A percentile compares a stretch with the other conserved stretches of the same genome.
phyloP scores from a whole-genome alignment of 2,797 vertebrate genomes.

The Megalops cyprinoides region DNA sequence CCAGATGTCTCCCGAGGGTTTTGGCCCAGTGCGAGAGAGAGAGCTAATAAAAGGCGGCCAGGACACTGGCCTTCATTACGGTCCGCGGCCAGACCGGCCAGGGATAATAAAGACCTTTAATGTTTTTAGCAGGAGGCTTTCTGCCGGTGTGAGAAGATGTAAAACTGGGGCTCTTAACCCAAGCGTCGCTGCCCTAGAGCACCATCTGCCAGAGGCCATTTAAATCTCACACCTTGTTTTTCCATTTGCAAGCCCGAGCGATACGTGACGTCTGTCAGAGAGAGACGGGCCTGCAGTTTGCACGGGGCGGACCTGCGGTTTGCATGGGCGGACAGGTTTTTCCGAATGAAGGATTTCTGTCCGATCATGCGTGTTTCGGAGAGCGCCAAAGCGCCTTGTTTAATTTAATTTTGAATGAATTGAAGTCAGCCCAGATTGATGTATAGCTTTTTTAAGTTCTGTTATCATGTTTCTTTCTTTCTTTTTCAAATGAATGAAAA shows the following conservation, averaged over 20 bases:
- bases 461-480: no score
- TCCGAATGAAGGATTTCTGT: background rate
- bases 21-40: slow-evolving; percentile 57
- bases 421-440: background rate
- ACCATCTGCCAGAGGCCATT: slow-evolving; percentile 69
- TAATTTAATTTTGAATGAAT: background rate
- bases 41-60: slow-evolving; percentile 56
- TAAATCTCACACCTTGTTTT: slow-evolving; percentile 58
- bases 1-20: slow-evolving; percentile 72
- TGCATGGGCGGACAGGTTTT: background rate
- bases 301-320: slow-evolving; percentile 18
- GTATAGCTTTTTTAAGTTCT: background rate
- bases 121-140: slow-evolving; percentile 68
- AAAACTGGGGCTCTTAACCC: slow-evolving; percentile 54
- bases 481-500: background rate
- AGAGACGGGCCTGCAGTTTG: slow-evolving; percentile 57
- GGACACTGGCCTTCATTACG: slow-evolving; percentile 75
- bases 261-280: slow-evolving; percentile 66
- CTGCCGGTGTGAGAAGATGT: slow-evolving; percentile 26
- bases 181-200: slow-evolving; percentile 63
- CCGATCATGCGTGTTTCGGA: background rate
- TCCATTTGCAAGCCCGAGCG: slow-evolving; percentile 54
- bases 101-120: slow-evolving; percentile 69
- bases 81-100: slow-evolving; percentile 54
- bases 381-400: no score